Evolutionary conservation across 2,797 vertebrate genomes (phyloP).

Genomic region (Fistularia commersonii): DNA sequence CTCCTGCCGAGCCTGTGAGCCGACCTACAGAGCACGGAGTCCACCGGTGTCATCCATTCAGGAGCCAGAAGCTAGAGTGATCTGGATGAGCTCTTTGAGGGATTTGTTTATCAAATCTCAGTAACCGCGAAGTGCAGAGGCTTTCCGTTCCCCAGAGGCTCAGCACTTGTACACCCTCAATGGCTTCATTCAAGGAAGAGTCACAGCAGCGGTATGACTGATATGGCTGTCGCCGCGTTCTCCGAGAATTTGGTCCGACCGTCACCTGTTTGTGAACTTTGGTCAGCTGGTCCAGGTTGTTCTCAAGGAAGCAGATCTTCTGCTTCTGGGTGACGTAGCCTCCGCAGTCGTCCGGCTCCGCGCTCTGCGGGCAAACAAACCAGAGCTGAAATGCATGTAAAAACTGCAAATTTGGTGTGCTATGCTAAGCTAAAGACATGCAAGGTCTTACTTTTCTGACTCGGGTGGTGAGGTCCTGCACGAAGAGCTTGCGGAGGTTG

Average conservation of each 20-base stretch:
- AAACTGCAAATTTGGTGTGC: neutral
- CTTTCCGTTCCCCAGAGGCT: slow-evolving; percentile 7
- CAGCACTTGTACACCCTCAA: slow-evolving; percentile 22
- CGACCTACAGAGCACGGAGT: slow-evolving; percentile 30
- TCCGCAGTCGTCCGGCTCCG: slow-evolving; percentile 87
- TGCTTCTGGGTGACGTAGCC: slow-evolving; percentile 93
- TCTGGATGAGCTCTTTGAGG: slow-evolving; percentile 8
- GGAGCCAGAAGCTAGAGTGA: too few relatives aligned
- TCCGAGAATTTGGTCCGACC: too few relatives aligned
- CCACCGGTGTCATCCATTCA: slow-evolving; percentile 31
- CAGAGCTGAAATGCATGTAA: neutral
- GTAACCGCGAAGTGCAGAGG: neutral
- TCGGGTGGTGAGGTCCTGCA: slow-evolving; percentile 94
- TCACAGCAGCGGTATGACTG: slow-evolving; percentile 37
- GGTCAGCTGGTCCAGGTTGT: slow-evolving; percentile 97
- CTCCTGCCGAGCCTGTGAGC: slow-evolving; percentile 30
- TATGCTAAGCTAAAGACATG: too few relatives aligned
- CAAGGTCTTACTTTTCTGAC: slow-evolving; percentile 94
- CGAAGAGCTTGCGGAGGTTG: slow-evolving; percentile 95
- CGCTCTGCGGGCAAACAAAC: slow-evolving; percentile 75
- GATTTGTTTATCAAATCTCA: slow-evolving; percentile 30
- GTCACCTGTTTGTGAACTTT: slow-evolving; percentile 97
- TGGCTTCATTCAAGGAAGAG: slow-evolving; percentile 41
- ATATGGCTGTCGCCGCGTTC: too few relatives aligned
- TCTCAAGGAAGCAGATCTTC: slow-evolving; percentile 98